These are phyloP conservation scores for Melanchra persicariae DNA, from an alignment of 2,888 invertebrate genomes.

Conservation along the genomic window DNA sequence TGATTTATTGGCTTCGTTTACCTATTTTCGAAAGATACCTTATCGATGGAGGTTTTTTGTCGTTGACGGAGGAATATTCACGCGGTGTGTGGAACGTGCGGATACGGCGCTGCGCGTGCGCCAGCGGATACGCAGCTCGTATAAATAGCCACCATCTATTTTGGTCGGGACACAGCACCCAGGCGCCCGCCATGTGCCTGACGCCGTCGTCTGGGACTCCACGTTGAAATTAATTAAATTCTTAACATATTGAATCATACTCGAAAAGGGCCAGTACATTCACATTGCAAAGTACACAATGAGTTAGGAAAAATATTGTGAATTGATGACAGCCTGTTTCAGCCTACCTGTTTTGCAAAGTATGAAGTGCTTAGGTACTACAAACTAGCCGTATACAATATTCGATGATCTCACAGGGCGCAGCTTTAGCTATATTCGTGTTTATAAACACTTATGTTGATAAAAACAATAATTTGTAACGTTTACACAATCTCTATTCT, in stretches of 20 bases:
- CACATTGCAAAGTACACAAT: constrained; percentile 29
- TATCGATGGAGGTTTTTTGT: constrained; percentile 49
- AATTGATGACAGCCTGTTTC: constrained; percentile 25
- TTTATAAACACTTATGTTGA: constrained; percentile 40
- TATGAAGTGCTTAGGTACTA: constrained; percentile 2
- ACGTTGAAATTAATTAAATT: constrained; percentile 84
- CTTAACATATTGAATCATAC: constrained; percentile 78
- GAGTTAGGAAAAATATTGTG: constrained; percentile 38
- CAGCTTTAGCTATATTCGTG: constrained; percentile 18
- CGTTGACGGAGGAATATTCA: constrained; percentile 73
- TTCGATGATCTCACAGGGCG: constrained; percentile 40
- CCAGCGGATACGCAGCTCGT: constrained; percentile 86
- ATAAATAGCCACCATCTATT: constrained; percentile 89
- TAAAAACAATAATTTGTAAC: constrained; percentile 50
- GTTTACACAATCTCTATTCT: constrained; percentile 59
- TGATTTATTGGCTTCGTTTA: constrained; percentile 68
- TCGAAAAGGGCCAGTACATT: constrained; percentile 63
- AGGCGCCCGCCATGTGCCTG: constrained; percentile 87
- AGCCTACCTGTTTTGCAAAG: constrained; percentile 1
- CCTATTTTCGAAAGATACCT: constrained; percentile 61
- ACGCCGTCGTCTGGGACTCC: constrained; percentile 81
- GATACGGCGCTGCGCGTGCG: constrained; percentile 82
- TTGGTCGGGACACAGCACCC: constrained; percentile 84
- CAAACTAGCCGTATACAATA: neutral
- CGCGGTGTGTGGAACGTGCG: constrained; percentile 72